Evolutionary conservation across 2,797 vertebrate genomes (phyloP).

Genomic region (Adrianichthys oophorus): DNA sequence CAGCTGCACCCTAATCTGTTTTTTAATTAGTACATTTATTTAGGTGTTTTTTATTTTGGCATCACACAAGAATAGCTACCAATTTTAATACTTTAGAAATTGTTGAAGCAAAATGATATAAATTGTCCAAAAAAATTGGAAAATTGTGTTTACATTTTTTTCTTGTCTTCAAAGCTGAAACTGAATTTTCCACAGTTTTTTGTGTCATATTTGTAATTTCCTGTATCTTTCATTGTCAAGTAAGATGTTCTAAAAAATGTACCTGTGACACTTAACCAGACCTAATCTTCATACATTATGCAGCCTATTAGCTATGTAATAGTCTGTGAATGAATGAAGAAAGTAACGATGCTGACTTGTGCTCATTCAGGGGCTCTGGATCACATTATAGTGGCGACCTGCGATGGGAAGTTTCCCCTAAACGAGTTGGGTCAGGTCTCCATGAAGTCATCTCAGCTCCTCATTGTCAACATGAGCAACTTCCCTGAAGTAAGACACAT

Average conservation of each 20-base stretch:
- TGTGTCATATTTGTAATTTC: too few relatives aligned
- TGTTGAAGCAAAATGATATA: not conserved
- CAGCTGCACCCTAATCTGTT: constrained; percentile 20
- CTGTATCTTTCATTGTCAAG: not conserved
- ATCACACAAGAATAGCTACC: constrained; percentile 4
- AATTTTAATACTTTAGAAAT: not conserved
- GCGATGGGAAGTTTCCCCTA: constrained; percentile 91
- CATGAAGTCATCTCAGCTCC: constrained; percentile 90
- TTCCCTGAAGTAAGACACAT: constrained; percentile 89
- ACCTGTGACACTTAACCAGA: not conserved
- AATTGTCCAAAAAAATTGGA: not conserved
- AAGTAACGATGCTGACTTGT: constrained; percentile 25
- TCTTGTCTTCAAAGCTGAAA: too few relatives aligned
- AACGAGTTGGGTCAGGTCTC: constrained; percentile 97
- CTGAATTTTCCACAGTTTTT: too few relatives aligned
- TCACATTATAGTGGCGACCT: constrained; percentile 87
- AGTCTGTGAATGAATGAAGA: constrained; percentile 9
- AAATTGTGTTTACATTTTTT: not conserved
- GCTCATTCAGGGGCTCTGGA: constrained; percentile 86
- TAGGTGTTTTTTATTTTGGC: not conserved
- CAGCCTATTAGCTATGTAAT: not conserved
- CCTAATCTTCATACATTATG: not conserved
- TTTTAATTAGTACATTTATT: constrained; percentile 6
- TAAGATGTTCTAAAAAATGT: not conserved
- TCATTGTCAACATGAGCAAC: constrained; percentile 91